Evolutionary conservation across 2,113 vertebrate species (phyloP), one percentile per base, ranked within the genome.

Genomic region (Neodontobutis hainanensis): DNA sequence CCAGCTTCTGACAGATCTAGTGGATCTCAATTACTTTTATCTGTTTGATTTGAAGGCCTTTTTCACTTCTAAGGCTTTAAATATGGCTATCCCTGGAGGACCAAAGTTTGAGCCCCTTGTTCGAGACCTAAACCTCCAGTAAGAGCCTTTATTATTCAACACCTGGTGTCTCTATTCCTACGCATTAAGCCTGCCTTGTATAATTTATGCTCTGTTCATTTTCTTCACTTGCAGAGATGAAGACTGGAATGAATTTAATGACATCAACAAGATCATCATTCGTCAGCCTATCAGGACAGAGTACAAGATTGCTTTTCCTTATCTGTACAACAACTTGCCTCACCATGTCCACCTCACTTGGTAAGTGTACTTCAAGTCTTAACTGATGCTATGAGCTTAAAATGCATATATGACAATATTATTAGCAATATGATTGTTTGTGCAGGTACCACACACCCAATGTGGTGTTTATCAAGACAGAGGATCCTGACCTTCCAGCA

Each of bases 241-340:
- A 92, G 97, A 99, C 86, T 99, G 97, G 97, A 99, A 99, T 36
- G 97, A 99, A 77, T 99, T 99, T 85, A 99, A 99, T 8, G 97
- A 99, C 88, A 99, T 99, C 90, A 99, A 99, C 88, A 99, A 99
- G 79, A 99, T 99, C 77, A 99, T 99, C 87, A 99, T 99, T 73
- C 91, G 97, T 43, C 97, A 99, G 89, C 97, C 97, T 0, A 98
- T 99, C 82, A 94, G 97, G 77, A 99, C 97, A 0, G 97, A 99
- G 80, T 99, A 99, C 87, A 99, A 99, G 91, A 99, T 99, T 0
- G 97, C 97, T 32, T 99, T 99, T 63, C 97, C 97, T 0, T 99
- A 99, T 80, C 75, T 99, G 73, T 99, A 99, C 91, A 99, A 99
- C 89, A 99, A 99, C 82, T 91, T 99, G 50, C 97, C 97, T 0